These are phyloP conservation scores for Coptodon rendalli DNA, from an alignment of 2,113 vertebrate genomes.

Conservation along the genomic window DNA sequence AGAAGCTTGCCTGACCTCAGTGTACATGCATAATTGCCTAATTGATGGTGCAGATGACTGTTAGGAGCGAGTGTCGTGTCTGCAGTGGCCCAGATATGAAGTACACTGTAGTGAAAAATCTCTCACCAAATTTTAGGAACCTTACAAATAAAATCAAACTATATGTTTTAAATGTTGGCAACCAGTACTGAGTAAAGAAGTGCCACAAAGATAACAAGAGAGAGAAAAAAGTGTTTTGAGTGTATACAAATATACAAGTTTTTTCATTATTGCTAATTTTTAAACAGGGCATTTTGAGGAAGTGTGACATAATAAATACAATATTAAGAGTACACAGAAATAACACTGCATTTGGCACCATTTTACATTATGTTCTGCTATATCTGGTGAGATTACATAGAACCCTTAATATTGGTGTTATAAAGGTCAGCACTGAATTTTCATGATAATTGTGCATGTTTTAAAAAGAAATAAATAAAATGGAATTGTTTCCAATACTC, in stretches of 20 bases:
- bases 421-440: background rate
- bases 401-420: background rate
- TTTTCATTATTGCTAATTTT: background rate
- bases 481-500: background rate
- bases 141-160: background rate
- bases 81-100: background rate
- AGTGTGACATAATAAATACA: background rate
- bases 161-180: background rate
- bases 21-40: background rate
- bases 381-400: background rate
- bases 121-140: background rate
- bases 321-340: background rate
- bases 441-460: background rate
- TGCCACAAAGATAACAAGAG: background rate
- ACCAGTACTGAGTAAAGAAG: background rate
- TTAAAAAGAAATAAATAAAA: background rate
- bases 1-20: background rate
- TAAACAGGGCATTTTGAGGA: background rate
- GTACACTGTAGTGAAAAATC: background rate
- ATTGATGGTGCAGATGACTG: background rate
- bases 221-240: background rate
- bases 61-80: background rate
- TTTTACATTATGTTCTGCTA: background rate
- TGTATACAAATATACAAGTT: background rate
- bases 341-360: background rate